phyloP scores from a whole-genome alignment of 2,888 invertebrate species.

The Parelbella ahira region DNA sequence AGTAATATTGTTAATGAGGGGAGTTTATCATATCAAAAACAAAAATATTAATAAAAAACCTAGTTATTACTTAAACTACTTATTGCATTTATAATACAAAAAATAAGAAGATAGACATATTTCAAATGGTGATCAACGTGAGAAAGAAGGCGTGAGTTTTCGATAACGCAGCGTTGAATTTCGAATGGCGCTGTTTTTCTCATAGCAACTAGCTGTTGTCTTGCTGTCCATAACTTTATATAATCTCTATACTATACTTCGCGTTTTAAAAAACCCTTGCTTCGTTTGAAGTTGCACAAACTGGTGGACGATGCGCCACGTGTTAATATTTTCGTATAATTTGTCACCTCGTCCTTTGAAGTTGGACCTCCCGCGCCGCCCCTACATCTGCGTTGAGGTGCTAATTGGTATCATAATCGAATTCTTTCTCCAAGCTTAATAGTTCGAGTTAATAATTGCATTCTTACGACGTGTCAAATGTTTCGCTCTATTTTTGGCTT shows the following conservation, averaged over 20 bases:
- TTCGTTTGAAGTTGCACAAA: constrained; percentile 11
- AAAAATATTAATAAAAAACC: too few species aligned
- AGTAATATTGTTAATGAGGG: too few species aligned
- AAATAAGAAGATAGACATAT: too few species aligned
- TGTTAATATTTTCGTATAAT: constrained; percentile 31
- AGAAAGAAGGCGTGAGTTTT: too few species aligned
- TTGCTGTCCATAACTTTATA: too few species aligned
- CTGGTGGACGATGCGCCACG: constrained; percentile 10
- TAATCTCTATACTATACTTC: neutral
- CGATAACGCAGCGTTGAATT: too few species aligned
- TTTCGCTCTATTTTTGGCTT: neutral
- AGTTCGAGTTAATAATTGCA: neutral
- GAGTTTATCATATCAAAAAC: too few species aligned
- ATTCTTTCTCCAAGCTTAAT: constrained; percentile 13
- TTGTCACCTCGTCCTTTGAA: constrained; percentile 36
- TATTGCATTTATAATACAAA: too few species aligned
- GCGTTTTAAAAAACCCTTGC: constrained; percentile 2
- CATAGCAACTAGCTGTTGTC: too few species aligned
- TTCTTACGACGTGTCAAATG: neutral
- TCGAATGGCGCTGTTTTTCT: too few species aligned
- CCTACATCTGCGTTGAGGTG: constrained; percentile 6
- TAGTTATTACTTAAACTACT: too few species aligned
- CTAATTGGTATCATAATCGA: constrained; percentile 18
- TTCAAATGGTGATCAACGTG: too few species aligned
- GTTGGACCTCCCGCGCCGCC: constrained; percentile 30